These are phyloP conservation scores for Mergus octosetaceus DNA, from an alignment of 2,797 vertebrate genomes.

Conservation along the genomic window DNA sequence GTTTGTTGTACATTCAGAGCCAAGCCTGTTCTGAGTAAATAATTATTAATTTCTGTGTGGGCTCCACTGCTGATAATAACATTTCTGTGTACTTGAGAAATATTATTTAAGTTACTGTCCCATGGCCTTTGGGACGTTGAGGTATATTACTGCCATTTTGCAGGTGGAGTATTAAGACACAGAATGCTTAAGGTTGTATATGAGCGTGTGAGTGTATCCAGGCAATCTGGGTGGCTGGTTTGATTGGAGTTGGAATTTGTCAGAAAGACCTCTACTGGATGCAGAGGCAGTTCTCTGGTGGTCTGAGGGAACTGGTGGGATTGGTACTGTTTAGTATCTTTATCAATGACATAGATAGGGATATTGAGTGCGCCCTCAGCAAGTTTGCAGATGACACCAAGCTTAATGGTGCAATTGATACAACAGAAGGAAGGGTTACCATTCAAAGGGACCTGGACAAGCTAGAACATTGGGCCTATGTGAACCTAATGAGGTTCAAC, in stretches of 20 bases:
- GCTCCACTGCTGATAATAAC: background rate
- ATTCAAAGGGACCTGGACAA: no score
- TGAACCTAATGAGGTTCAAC: no score
- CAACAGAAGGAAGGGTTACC: no score
- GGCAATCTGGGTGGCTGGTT: background rate
- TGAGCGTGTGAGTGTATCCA: background rate
- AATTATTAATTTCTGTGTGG: background rate
- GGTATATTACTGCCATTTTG: background rate
- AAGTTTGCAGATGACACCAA: no score
- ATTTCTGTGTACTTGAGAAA: conserved; percentile 1
- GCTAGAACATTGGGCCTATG: no score
- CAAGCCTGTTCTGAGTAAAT: conserved; percentile 11
- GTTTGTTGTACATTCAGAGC: background rate
- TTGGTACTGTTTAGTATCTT: no score
- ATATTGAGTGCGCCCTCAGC: no score
- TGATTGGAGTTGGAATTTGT: background rate
- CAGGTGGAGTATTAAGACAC: background rate
- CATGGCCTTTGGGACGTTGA: background rate
- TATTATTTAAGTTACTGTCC: background rate
- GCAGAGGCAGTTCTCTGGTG: background rate
- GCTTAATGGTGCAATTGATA: no score
- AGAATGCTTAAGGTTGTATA: accelerated
- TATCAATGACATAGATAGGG: no score
- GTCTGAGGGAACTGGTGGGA: no score
- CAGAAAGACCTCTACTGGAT: accelerated